These are phyloP conservation scores for Mustela nigripes DNA, from an alignment of 2,113 vertebrate genomes.

Conservation along the genomic window DNA sequence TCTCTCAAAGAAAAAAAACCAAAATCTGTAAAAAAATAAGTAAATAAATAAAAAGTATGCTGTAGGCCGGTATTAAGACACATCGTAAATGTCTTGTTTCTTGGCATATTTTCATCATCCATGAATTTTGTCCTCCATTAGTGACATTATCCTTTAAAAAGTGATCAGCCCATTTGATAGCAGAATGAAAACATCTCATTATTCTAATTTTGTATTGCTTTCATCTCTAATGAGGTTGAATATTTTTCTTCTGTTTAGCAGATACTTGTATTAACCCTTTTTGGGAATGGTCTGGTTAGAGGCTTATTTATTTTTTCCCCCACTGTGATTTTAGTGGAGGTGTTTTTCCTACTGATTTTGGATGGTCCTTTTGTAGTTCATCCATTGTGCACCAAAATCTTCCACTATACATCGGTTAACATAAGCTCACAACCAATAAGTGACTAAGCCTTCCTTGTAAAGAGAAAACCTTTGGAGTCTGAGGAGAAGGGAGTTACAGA, in stretches of 20 bases:
- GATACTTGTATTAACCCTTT: not conserved
- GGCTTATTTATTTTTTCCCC: not conserved
- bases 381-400: not conserved
- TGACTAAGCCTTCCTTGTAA: not conserved
- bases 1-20: not conserved
- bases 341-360: not conserved
- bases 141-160: not conserved
- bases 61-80: not conserved
- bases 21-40: not conserved
- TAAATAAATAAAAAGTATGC: not conserved
- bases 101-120: not conserved
- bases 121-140: not conserved
- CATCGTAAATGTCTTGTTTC: not conserved
- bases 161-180: not conserved
- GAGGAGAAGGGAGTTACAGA: not conserved
- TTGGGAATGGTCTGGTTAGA: not conserved
- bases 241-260: not conserved
- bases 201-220: not conserved
- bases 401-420: not conserved
- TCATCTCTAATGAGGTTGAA: not conserved
- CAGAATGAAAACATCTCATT: not conserved
- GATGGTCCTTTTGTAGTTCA: not conserved
- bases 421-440: not conserved
- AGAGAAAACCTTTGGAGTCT: not conserved
- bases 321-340: not conserved